phyloP scores from a whole-genome alignment of 2,888 invertebrate species.

The Melinaea menophilus region DNA sequence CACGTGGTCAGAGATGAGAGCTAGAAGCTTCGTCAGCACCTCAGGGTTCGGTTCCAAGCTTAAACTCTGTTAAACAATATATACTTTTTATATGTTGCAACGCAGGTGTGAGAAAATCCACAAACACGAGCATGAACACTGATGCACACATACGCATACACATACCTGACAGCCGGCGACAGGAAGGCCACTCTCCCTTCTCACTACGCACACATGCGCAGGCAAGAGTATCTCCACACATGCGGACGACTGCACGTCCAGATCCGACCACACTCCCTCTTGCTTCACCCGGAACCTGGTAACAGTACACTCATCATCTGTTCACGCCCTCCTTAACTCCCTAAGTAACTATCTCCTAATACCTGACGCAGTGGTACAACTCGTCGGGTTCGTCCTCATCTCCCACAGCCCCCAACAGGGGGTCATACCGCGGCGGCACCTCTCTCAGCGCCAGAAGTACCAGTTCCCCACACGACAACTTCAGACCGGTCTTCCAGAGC shows the following conservation, averaged over 20 bases:
- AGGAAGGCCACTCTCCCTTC: conserved; percentile 67
- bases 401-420: conserved; percentile 45
- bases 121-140: no score
- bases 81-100: neutral
- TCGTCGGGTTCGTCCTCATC: conserved; percentile 41
- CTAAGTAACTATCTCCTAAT: conserved; percentile 7
- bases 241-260: conserved; percentile 87
- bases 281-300: conserved; percentile 84
- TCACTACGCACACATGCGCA: conserved; percentile 69
- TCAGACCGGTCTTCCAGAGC: conserved; percentile 95
- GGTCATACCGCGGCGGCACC: conserved; percentile 78
- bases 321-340: no score
- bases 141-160: no score
- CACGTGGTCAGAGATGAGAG: conserved; percentile 95
- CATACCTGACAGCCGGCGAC: conserved; percentile 71
- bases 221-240: conserved; percentile 93
- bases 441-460: conserved; percentile 90
- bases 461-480: conserved; percentile 89
- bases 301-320: no score
- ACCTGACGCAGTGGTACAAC: conserved; percentile 42
- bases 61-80: conserved; percentile 68
- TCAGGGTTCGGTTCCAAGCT: conserved; percentile 88
- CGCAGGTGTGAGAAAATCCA: neutral
- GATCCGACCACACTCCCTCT: conserved; percentile 91
- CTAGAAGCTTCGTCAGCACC: conserved; percentile 88